Base-by-base conservation (phyloP, 2,888 invertebrate genomes). In the Mimas tiliae region DNA sequence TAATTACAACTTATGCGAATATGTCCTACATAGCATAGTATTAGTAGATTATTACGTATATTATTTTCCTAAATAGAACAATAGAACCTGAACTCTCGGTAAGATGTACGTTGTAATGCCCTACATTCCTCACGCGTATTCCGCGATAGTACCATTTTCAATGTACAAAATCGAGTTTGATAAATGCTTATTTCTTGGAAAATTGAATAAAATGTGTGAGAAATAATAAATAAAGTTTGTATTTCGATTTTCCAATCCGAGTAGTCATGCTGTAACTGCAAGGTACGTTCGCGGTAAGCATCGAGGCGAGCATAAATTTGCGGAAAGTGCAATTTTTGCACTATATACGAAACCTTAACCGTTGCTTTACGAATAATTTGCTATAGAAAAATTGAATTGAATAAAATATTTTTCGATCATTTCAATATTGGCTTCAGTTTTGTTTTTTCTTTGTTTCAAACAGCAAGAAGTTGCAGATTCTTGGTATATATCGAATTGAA, bases 361-460 rank as follows among this genome's bases (percentile, higher is more conserved):
- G 80, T 80, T 83, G 83, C 85, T 83, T 82, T 86, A 85, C 80
- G 86, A 86, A 90, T 90, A 91, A 92, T 91, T 91, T 89, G 89
- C 87, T 86, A 90, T 90, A 88, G 87, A 88, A 88, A 90, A 91
- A 91, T 89, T 88, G 87, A 87, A 91, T 90, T 91, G 90, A 89
- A 89, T 91, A 91, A 89, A 90, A 90, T 91, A 91, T 86, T 81
- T 84, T 84, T 86, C 85, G 86, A 90, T 90, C 90, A 88, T 89
- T 84, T 77, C 85, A 85, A 82, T 84, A 12, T 58, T 58, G 81
- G 82, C 81, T 19, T 58, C 38, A 33, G 16, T 8, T 48, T 58
- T 55, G 55, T 50, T 55, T 34, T 34, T 45, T 33, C 19, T 11
- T 12, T 38, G 51, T 63, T n/a, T 27, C 48, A 6, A 48, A n/a